Evolutionary conservation across 2,888 invertebrate genomes (phyloP), one percentile per base, ranked within the genome.

Genomic region (Arenicola marina): DNA sequence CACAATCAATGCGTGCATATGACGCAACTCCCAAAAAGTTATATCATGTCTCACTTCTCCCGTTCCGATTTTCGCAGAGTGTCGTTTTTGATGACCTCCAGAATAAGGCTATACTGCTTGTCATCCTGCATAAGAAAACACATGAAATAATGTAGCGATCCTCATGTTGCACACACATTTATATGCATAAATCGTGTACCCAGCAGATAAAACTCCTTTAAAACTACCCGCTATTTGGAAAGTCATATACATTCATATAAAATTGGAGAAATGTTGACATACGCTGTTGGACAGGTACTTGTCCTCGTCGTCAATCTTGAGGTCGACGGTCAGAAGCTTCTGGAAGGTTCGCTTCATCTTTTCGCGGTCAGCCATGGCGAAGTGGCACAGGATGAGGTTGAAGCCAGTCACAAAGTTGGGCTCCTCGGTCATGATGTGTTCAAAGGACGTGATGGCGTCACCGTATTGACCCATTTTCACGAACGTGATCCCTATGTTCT

Each of bases 381-480:
- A 85, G 69, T 85, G 84, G 62, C 85, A 84, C 28, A 86, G 74
- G 34, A 97, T 90, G 60, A 96, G 86, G 83, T 98, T 95, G 69
- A 99, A 87, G 48, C 95, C 94, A 79, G 90, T 90, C 75, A 90
- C 91, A 78, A 93, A 92, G 80, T 93, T 93, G 0, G 95, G 91
- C 73, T 92, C 90, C 83, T 98, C 97, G 59, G 93, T 92, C 93
- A 99, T 95, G 63, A 98, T 96, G 84, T 95, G 96, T 81, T 99
- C 98, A 83, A 99, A 95, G 76, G 94, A 95, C 2, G 92, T 92
- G 51, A 95, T 91, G 0, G 99, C 98, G 82, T 99, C 98, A 58
- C 92, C 91, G 84, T 95, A 95, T 82, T 96, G 95, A 32, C 94
- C 94, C 92, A 97, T 92, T 79, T 93, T 92, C 29, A 98, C 92